Evolutionary conservation across 2,113 vertebrate genomes (phyloP), one percentile per base, ranked within the genome.

Genomic region (Salminus brasiliensis): DNA sequence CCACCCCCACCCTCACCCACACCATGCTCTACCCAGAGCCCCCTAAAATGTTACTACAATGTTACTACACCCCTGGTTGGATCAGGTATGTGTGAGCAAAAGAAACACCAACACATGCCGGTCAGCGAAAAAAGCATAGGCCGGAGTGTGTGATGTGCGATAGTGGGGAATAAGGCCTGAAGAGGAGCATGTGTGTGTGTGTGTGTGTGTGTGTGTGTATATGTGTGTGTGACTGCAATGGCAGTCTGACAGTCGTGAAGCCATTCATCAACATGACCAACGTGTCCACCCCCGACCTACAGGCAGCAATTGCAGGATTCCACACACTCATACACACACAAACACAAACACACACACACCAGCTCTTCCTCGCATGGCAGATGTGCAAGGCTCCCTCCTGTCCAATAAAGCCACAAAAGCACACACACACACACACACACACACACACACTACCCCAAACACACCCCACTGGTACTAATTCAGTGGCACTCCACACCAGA

Each of bases 181-280:
- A 32, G 43, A 71, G 53, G 55, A 36, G 55, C 65, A 47, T 65
- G 45, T 76, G 47, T 57, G 62, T 39, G 36, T 39, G 36, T 39
- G 36, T 39, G 36, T 39, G 36, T 39, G 36, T 39, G 36, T 39
- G 36, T 39, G 36, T 39, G 36, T 39, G 47, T 15, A 18, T 5
- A 21, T 49, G 52, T 55, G 52, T 55, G 52, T 23, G 52, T 23
- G 47, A 21, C 16, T 15, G 16, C 15, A 34, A 63, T 45, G 60
- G 39, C 23, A 29, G 63, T 59, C 29, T 73, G 52, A 73, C 59
- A 65, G 80, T 21, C 68, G 47, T 18, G 41, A 72, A 72, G 66
- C 74, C 80, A 82, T 76, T 77, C 57, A 82, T 82, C 80, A 77
- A 43, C n/a, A 27, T 47, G 68, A 52, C 59, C 62, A 63, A 60